Evolutionary conservation across 2,888 invertebrate genomes (phyloP).

Genomic region (Dicranocentrus wangi): DNA sequence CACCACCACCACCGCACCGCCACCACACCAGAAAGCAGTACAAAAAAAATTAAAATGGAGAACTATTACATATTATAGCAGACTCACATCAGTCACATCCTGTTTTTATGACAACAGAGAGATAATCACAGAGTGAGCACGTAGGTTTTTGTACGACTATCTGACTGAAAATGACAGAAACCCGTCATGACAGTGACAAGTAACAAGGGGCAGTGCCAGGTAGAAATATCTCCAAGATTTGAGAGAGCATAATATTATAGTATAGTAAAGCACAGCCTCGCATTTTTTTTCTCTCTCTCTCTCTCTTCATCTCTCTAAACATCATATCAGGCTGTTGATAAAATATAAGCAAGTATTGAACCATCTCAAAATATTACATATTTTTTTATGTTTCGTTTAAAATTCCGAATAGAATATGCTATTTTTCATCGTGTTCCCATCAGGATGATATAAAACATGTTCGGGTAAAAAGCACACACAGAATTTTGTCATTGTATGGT

Average conservation of each 20-base stretch:
- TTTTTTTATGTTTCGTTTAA: too few relatives aligned
- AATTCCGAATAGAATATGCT: too few relatives aligned
- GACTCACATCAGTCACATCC: slow-evolving; percentile 33
- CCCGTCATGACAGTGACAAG: not conserved
- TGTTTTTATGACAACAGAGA: slow-evolving; percentile 31
- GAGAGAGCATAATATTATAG: slow-evolving; percentile 1
- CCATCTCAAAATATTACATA: too few relatives aligned
- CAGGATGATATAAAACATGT: slow-evolving; percentile 2
- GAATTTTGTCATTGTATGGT: not conserved
- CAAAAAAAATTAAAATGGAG: not conserved
- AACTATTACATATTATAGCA: slow-evolving; percentile 26
- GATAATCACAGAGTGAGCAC: not conserved
- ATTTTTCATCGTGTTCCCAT: not conserved
- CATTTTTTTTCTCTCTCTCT: too few relatives aligned
- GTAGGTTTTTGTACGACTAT: not conserved
- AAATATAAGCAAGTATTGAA: too few relatives aligned
- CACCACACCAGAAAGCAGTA: too few relatives aligned
- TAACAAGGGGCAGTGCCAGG: not conserved
- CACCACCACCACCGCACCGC: too few relatives aligned
- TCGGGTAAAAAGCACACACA: slow-evolving; percentile 20
- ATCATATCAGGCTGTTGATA: not conserved
- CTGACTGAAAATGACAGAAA: slow-evolving; percentile 24
- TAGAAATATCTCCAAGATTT: slow-evolving; percentile 30
- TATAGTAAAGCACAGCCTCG: too few relatives aligned
- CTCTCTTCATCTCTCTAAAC: not conserved